Evolutionary conservation across 2,888 invertebrate genomes (phyloP), one percentile per base, ranked within the genome.

Genomic region (Nowickia ferox): DNA sequence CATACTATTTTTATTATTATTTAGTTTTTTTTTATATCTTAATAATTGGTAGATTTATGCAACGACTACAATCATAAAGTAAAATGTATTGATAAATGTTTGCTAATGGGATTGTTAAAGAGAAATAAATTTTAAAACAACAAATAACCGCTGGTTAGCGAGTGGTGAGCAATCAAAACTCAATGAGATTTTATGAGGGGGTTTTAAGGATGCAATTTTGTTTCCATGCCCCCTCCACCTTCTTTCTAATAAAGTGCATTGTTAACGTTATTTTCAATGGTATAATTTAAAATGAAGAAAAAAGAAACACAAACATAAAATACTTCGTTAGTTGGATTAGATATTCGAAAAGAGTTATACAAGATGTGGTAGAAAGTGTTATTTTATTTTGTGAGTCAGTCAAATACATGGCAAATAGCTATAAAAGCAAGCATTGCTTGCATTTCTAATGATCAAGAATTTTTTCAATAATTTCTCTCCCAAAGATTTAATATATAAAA

Each of bases 141-240:
- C 86, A 86, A 86, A 83, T 86, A 86, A 86, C 86, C 86, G 71
- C 86, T 86, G 86, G 86, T 86, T 83, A 86, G 79, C 71, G 22
- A 46, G 79, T 79, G 22, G 53, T 51, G 59, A 68, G 75, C 86
- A 86, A 86, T 86, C 86, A 83, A 83, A 83, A 72, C 53, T 68
- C 75, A 83, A 76, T 86, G 53, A 77, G 44, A 65, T 74, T 85
- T 69, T 85, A 76, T 84, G 75, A 84, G 84, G 80, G 55, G 66
- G 55, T 53, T 72, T 80, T 61, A 59, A 61, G 76, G 76, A 59
- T 80, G 51, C 22, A 69, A 76, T 84, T 72, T 74, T 44, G 61
- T 48, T 51, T 44, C n/a, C 69, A 15, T 63, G 53, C 17, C 55
- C 9, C 74, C 40, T 19, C 17, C 48, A n/a, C 48, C 2, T 4